A percentile compares a stretch with the other conserved stretches of the same genome.
These are phyloP conservation scores for Eurytoma californica DNA, from an alignment of 2,888 invertebrate genomes.

Conservation along the genomic window DNA sequence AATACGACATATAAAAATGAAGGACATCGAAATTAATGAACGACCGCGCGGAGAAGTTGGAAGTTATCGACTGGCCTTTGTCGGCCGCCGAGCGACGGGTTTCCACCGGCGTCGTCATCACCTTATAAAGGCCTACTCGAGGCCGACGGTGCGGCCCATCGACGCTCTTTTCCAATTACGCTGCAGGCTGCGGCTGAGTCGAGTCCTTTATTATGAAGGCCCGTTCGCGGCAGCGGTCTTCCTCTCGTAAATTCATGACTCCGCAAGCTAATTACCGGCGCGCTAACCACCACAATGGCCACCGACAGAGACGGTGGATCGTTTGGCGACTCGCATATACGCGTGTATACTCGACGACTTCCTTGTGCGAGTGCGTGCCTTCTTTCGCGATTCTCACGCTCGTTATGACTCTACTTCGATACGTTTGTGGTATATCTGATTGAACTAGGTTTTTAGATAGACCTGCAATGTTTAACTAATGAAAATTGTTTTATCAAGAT, in stretches of 20 bases:
- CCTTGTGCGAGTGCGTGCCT: not conserved
- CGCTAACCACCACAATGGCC: slow-evolving; percentile 18
- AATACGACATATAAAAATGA: too few species aligned
- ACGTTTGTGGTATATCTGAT: too few species aligned
- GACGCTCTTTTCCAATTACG: slow-evolving; percentile 20
- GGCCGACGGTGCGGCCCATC: not conserved
- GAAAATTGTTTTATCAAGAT: too few species aligned
- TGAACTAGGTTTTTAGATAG: too few species aligned
- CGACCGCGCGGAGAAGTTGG: too few species aligned
- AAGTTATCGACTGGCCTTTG: too few species aligned
- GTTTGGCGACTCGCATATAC: not conserved
- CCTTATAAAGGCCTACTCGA: not conserved
- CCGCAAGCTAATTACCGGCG: slow-evolving; percentile 30
- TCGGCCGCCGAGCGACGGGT: too few species aligned
- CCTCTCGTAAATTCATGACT: slow-evolving; percentile 6
- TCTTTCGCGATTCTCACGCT: not conserved
- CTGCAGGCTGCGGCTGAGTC: not conserved
- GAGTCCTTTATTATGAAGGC: slow-evolving; percentile 18
- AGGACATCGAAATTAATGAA: too few species aligned
- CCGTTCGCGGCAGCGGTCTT: slow-evolving; percentile 4
- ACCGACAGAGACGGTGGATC: not conserved
- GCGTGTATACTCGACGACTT: not conserved
- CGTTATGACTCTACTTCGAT: too few species aligned
- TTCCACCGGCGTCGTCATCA: not conserved
- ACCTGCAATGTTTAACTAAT: too few species aligned